A percentile compares a stretch with the other conserved stretches of the same genome.
These are phyloP conservation scores for Agrypnia vestita DNA, from an alignment of 1,140 invertebrate species.

Conservation along the genomic window DNA sequence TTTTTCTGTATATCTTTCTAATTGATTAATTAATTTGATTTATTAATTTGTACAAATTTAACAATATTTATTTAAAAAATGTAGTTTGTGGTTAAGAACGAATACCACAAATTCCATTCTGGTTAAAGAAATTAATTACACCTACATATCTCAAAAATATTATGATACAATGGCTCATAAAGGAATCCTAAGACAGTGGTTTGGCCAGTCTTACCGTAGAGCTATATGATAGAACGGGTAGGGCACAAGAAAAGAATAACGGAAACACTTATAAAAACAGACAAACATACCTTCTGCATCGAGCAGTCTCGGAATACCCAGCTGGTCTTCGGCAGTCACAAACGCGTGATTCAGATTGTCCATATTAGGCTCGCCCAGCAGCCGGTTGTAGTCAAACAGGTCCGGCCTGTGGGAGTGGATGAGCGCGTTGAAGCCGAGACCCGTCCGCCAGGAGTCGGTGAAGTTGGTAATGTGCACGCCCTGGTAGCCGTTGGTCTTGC, in stretches of 20 bases:
- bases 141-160: no score
- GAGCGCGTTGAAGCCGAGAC: slow-evolving; percentile 96
- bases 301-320: slow-evolving; percentile 86
- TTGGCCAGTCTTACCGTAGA: no score
- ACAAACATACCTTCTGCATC: slow-evolving; percentile 84
- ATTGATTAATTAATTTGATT: no score
- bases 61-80: no score
- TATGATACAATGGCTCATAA: not conserved
- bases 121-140: no score
- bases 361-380: slow-evolving; percentile 86
- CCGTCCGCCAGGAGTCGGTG: slow-evolving; percentile 94
- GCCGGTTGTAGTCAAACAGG: slow-evolving; percentile 87
- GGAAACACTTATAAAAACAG: no score
- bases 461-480: slow-evolving; percentile 90
- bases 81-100: no score
- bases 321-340: slow-evolving; percentile 91
- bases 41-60: no score
- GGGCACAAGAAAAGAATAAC: no score
- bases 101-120: not conserved
- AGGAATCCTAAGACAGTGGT: no score
- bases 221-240: no score
- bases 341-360: slow-evolving; percentile 97
- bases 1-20: no score
- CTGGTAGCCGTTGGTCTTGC: slow-evolving; percentile 95
- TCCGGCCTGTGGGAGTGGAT: slow-evolving; percentile 97